phyloP scores from a whole-genome alignment of 2,113 vertebrate species.

The Casuarius casuarius region DNA sequence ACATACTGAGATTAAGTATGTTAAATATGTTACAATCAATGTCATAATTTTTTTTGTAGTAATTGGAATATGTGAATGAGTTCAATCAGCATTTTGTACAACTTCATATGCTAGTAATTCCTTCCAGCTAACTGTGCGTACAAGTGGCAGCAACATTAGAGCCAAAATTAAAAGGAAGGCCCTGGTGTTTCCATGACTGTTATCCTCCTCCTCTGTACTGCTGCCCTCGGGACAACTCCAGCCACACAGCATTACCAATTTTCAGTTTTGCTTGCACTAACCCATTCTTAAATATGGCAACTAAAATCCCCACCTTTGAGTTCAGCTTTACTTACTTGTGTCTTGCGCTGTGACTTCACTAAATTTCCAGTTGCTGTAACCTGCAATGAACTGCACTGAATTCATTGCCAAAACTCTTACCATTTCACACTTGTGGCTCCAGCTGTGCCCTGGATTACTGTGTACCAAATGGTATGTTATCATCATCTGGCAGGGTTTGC shows the following conservation, averaged over 20 bases:
- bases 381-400: not conserved
- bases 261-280: not conserved
- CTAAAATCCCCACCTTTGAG: not conserved
- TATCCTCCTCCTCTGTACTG: not conserved
- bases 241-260: not conserved
- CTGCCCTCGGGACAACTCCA: not conserved
- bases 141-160: fast-evolving
- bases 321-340: not conserved
- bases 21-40: not conserved
- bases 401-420: not conserved
- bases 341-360: not conserved
- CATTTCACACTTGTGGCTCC: not conserved
- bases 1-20: not conserved
- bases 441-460: not conserved
- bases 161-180: not conserved
- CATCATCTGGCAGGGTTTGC: not conserved
- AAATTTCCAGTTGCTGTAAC: not conserved
- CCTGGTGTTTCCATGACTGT: not conserved
- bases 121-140: not conserved
- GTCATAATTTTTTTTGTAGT: not conserved
- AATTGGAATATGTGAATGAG: not conserved
- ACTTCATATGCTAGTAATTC: not conserved
- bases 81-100: not conserved
- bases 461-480: fast-evolving
- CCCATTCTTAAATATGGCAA: not conserved